Evolutionary conservation across 1,140 invertebrate genomes (phyloP).

Genomic region (Ips nitidus): DNA sequence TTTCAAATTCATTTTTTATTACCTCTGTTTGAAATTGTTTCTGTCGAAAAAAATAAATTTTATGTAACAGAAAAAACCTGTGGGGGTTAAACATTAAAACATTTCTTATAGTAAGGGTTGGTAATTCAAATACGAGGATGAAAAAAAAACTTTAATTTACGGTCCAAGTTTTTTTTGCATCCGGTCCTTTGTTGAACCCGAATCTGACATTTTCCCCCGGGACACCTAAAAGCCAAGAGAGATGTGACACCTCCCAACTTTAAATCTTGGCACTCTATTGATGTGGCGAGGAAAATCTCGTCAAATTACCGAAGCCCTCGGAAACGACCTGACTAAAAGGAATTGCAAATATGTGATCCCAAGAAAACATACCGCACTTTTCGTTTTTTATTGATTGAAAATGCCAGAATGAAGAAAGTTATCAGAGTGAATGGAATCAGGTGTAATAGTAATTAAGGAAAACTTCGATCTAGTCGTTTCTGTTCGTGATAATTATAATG

Average conservation of each 20-base stretch:
- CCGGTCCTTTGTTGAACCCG: conserved; percentile 1
- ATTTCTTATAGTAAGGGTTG: neutral
- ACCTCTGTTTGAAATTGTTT: neutral
- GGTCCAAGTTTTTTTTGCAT: conserved; percentile 3
- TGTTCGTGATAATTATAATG: too few species aligned
- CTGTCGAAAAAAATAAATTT: neutral
- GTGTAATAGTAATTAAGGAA: too few species aligned
- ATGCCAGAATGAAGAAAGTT: neutral
- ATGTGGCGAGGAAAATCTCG: conserved; percentile 7
- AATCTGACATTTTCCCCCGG: conserved; percentile 2
- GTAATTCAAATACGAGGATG: neutral
- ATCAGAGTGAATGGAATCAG: too few species aligned
- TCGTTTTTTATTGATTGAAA: conserved; percentile 7
- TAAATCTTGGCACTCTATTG: conserved; percentile 14
- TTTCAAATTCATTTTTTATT: neutral
- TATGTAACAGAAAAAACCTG: neutral
- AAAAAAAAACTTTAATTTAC: neutral
- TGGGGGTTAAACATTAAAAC: neutral
- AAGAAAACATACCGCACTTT: conserved; percentile 8
- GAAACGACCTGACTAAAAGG: neutral
- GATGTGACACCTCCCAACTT: conserved; percentile 13
- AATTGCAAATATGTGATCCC: conserved; percentile 6
- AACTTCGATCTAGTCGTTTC: too few species aligned
- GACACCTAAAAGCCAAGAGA: conserved; percentile 11
- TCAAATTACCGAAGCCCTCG: conserved; percentile 8